Evolutionary conservation across 2,888 invertebrate genomes (phyloP).

Genomic region (Dryomyza anilis): DNA sequence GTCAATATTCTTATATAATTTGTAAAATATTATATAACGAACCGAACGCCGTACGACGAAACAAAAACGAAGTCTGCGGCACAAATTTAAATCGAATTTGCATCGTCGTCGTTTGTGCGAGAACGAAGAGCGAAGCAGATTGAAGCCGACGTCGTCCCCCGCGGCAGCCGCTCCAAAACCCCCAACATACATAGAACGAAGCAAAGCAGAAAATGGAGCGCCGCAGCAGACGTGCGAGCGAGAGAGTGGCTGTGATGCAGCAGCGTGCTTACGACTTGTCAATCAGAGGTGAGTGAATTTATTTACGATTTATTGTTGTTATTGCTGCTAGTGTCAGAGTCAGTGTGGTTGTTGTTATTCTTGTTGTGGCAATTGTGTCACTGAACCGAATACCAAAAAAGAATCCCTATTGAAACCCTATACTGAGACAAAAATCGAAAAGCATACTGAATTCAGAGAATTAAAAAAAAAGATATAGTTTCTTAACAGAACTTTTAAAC

Average conservation of each 20-base stretch:
- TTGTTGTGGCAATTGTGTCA: not conserved
- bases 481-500: too few relatives aligned
- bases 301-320: not conserved
- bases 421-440: too few relatives aligned
- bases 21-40: constrained; percentile 15
- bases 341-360: not conserved
- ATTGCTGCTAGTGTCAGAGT: not conserved
- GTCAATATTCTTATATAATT: constrained; percentile 24
- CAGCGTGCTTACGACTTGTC: constrained; percentile 20
- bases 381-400: too few relatives aligned
- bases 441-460: too few relatives aligned
- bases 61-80: not conserved
- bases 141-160: not conserved
- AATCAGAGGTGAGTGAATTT: constrained; percentile 24
- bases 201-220: constrained; percentile 2
- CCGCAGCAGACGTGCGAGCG: constrained; percentile 13
- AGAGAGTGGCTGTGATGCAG: constrained; percentile 15
- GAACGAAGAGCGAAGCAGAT: not conserved
- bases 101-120: not conserved
- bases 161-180: not conserved
- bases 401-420: too few relatives aligned
- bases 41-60: not conserved
- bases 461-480: too few relatives aligned
- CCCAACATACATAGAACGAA: not conserved
- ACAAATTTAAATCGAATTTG: too few relatives aligned